Base-by-base conservation (phyloP, 2,888 invertebrate species). In the Eilema griseolum region DNA sequence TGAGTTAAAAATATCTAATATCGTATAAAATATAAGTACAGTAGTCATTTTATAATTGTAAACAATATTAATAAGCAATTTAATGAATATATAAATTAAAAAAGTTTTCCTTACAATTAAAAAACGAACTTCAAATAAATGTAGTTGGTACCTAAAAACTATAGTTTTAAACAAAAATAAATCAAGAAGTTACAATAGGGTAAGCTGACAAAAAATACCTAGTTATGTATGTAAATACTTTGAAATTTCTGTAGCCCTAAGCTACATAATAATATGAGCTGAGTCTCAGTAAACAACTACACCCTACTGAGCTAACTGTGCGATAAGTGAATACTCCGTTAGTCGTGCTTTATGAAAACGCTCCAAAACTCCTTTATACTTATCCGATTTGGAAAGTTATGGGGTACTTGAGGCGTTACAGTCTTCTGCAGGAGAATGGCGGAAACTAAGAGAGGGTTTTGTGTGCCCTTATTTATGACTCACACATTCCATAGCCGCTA, bases 401-500 rank as follows among this genome's bases (percentile, higher is more conserved):
- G n/a, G n/a, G 61, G 61, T 67, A 70, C 69, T 74, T 62, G 60
- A 80, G 66, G 41, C 57, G 71, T 67, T 69, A 66, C 46, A 66
- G 64, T 72, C 70, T 75, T 67, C 71, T 67, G 73, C 69, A 67
- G 60, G 71, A 75, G 71, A 82, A 69, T 76, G 75, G 77, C 75
- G 71, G 75, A 71, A 72, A 75, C 71, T 72, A 60, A 72, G 75
- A 72, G 61, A 72, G 61, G 69, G 59, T 70, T 71, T 68, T 41
- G 16, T 66, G 66, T 57, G 75, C 67, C 66, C 77, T 85, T 86
- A 85, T 84, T 85, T 85, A 85, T 82, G 80, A 68, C 73, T 75
- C 81, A 81, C 77, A 76, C 79, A 82, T 82, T 78, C 81, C 74
- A 66, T 72, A 74, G 76, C 74, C 76, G 72, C 71, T 80, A 77